Evolutionary conservation across 2,888 invertebrate genomes (phyloP), one percentile per base, ranked within the genome.

Genomic region (Erebia aethiops): DNA sequence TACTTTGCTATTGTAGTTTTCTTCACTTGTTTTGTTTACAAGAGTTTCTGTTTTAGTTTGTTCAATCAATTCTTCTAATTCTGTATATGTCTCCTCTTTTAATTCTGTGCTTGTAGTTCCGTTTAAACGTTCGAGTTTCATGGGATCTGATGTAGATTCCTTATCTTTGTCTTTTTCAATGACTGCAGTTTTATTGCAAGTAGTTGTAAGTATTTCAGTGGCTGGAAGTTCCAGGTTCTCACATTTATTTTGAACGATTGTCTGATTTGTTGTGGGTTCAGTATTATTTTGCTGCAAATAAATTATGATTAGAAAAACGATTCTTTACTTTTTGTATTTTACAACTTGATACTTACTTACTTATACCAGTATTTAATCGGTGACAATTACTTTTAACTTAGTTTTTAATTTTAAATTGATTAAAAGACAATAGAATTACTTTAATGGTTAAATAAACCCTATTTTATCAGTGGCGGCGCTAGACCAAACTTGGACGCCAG

Each of bases 201-300:
- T n/a, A 46, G 35, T 56, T 41, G 11, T 26, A 16, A 13, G 13
- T n/a, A 21, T 66, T 21, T 43, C 65, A 11, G 9, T 43, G 43
- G 9, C 13, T 21, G 16, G 43, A 16, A 11, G 13, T 41, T 18
- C 35, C 5, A 18, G 35, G 11, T 21, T 41, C 2, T 16, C n/a
- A 60, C 16, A 4, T 26, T n/a, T 18, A 41, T 61, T 49, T 35
- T 60, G 54, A 52, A 26, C 43, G 11, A 16, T 21, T 16, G 16
- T 46, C 4, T 58, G n/a, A 46, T 35, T 41, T n/a, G 21, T 60
- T 18, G 46, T 11, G n/a, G 62, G 4, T 11, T 68, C 56, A 41
- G 14, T 43, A 13, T 14, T 52, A 11, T 60, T 52, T 35, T 52
- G n/a, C 64, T 64, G 35, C 4, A 51, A 64, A 62, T 41, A 57